Base-by-base conservation (phyloP, 2,888 invertebrate genomes). In the Mesorhabditis spiculigera region DNA sequence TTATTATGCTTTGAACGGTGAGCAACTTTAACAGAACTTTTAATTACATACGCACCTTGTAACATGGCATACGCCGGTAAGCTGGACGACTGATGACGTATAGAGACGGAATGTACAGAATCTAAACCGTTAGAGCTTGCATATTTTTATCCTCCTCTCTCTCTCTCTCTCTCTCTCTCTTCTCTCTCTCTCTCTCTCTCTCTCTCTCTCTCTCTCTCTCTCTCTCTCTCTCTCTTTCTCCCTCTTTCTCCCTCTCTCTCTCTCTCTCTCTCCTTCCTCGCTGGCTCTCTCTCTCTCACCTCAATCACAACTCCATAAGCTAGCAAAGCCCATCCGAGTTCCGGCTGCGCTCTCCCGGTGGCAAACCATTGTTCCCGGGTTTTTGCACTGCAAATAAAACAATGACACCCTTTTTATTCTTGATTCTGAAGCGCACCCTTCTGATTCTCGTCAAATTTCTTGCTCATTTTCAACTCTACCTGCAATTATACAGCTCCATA, bases 401-500 rank as follows among this genome's bases (percentile, higher is more conserved):
- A 28, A 28, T 28, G 28, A 28, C 28, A 28, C 28, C 1, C 1
- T 28, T 28, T 28, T 28, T 28, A 28, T 28, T 28, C 3, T 28
- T 28, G 28, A 28, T 28, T 28, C 28, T 28, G 28, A 28, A 28
- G 28, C 28, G 28, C 28, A 28, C 28, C 1, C 3, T 28, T 28
- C 28, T 28, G 28, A 28, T 28, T 28, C 1, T 28, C 28, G 1
- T 28, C 28, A 28, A 28, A 28, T 28, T 28, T 28, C 28, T 28
- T 28, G 28, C 28, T 28, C 28, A 28, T 28, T n/a, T n/a, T 50
- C 8, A 50, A 50, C 8, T 2, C 58, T 13, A 50, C 58, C 58
- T 50, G 58, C 58, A 50, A 50, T 50, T 50, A n/a, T 50, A 50
- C 10, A 50, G 8, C 58, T 50, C 58, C 58, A 50, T 50, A 50